Conservation (phyloP, 1,140 invertebrate species). For the Condylostylus longicornis region DNA sequence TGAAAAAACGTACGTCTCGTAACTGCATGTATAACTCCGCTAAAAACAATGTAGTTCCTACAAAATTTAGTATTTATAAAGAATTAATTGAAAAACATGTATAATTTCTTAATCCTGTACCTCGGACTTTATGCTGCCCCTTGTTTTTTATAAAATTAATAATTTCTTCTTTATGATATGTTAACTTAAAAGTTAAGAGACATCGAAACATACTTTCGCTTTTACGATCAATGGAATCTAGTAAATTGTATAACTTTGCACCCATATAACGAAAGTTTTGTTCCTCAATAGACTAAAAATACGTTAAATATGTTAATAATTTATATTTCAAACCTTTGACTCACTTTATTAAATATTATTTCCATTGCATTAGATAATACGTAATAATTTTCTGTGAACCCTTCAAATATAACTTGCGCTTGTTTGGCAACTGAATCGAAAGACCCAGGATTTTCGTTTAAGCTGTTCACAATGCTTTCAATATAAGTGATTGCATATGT, state of each 20-base stretch:
- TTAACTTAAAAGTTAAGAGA: constrained; percentile 4
- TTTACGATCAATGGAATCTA: constrained; percentile 4
- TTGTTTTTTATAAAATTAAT: constrained; percentile 4
- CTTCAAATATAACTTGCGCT: not conserved
- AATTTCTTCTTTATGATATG: constrained; percentile 4
- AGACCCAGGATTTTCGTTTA: constrained; percentile 6
- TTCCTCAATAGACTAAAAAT: constrained; percentile 6
- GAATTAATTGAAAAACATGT: too few species aligned
- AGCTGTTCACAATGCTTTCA: not conserved
- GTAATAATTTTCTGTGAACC: constrained; percentile 4
- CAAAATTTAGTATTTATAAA: too few species aligned
- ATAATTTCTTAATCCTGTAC: too few species aligned
- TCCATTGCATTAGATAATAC: constrained; percentile 8
- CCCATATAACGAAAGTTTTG: constrained; percentile 9
- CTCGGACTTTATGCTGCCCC: constrained; percentile 5
- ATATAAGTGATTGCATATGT: constrained; percentile 4
- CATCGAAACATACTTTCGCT: constrained; percentile 3
- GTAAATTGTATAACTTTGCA: constrained; percentile 5
- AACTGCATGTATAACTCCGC: constrained; percentile 9
- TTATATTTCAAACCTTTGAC: not conserved
- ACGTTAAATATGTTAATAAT: not conserved
- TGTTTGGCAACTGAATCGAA: constrained; percentile 3
- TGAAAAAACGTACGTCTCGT: constrained; percentile 5
- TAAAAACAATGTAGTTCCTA: constrained; percentile 8
- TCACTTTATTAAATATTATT: constrained; percentile 7